phyloP scores from a whole-genome alignment of 2,888 invertebrate species.

The Osmoderma eremita region DNA sequence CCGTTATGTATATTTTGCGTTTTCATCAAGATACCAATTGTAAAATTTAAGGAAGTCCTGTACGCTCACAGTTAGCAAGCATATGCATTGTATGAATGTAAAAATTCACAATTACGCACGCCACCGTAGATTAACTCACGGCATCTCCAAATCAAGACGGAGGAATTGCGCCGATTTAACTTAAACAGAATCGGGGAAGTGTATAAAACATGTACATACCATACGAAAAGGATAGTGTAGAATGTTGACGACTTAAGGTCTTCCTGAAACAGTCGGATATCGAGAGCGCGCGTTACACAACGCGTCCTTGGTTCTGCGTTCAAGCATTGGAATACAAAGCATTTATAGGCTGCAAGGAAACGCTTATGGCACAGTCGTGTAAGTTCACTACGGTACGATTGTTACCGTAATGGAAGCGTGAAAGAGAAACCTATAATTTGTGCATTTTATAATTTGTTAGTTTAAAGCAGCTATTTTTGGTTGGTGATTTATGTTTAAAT shows the following conservation, averaged over 20 bases:
- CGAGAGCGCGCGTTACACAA: background rate
- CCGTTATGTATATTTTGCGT: too few species aligned
- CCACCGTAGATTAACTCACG: background rate
- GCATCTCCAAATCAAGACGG: background rate
- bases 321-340: background rate
- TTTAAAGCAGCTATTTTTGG: too few species aligned
- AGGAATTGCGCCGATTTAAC: too few species aligned
- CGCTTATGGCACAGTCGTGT: background rate
- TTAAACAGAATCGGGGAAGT: background rate
- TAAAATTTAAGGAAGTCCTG: background rate
- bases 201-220: constrained; percentile 9
- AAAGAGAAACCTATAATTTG: constrained; percentile 5
- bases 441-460: too few species aligned
- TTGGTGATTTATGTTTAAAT: too few species aligned
- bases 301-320: constrained; percentile 21
- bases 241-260: background rate
- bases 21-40: too few species aligned
- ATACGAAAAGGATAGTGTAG: background rate
- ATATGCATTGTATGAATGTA: background rate
- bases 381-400: constrained; percentile 1
- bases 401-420: constrained; percentile 17
- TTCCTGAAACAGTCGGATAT: constrained; percentile 24
- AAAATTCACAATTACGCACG: background rate
- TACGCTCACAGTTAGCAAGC: background rate
- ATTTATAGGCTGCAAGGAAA: background rate